A percentile compares a stretch with the other conserved stretches of the same genome.
Conservation (phyloP, 2,888 invertebrate genomes). For the Parapristionchus giblindavisi region DNA sequence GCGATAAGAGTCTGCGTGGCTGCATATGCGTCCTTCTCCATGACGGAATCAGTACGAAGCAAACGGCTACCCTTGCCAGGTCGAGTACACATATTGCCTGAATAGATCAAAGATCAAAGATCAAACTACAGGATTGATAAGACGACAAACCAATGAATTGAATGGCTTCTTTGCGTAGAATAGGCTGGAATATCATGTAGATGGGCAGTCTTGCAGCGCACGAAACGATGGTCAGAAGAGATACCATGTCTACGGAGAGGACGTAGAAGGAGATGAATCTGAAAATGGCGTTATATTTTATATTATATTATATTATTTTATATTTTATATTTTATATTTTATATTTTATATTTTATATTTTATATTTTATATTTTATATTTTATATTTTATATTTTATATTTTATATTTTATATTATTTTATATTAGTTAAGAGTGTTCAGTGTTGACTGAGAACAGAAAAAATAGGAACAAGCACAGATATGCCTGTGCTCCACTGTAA, state of each 20-base stretch:
- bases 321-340: background rate
- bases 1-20: slow-evolving; percentile 26
- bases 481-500: too few relatives aligned
- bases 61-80: background rate
- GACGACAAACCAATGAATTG: slow-evolving; percentile 46
- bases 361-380: background rate
- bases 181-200: slow-evolving; percentile 54
- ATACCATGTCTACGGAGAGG: slow-evolving; percentile 54
- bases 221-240: slow-evolving; percentile 52
- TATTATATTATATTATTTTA: too few relatives aligned
- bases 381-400: background rate
- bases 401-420: too few relatives aligned
- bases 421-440: too few relatives aligned
- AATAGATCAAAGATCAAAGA: slow-evolving; percentile 1
- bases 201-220: slow-evolving; percentile 57
- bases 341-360: background rate
- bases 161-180: slow-evolving; percentile 50
- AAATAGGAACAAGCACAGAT: background rate
- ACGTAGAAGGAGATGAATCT: slow-evolving; percentile 53
- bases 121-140: background rate
- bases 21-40: slow-evolving; percentile 3
- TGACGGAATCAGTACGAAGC: slow-evolving; percentile 18
- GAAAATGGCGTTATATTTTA: slow-evolving; percentile 32
- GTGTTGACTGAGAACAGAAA: too few relatives aligned
- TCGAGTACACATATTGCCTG: background rate